Evolutionary conservation across 2,113 vertebrate species (phyloP).

Genomic region (Microtus montanus): DNA sequence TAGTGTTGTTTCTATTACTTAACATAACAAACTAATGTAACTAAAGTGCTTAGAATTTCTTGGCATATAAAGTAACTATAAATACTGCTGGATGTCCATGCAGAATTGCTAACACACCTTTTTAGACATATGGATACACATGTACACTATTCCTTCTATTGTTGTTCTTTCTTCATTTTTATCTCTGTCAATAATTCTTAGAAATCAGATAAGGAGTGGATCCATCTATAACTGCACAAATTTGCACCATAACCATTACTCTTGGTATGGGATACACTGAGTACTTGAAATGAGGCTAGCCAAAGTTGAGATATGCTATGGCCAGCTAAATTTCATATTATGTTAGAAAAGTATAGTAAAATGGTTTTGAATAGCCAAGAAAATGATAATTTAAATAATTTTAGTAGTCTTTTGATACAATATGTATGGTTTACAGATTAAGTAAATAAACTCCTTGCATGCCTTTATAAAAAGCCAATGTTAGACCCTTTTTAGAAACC

Average conservation of each 20-base stretch:
- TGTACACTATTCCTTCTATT: background rate
- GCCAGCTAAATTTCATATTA: background rate
- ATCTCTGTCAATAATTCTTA: background rate
- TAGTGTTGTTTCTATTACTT: background rate
- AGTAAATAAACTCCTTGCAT: background rate
- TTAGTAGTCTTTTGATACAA: background rate
- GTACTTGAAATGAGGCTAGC: background rate
- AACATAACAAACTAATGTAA: background rate
- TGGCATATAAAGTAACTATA: background rate
- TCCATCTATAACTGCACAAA: background rate
- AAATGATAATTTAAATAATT: background rate
- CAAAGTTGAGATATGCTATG: background rate
- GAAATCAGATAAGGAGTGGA: background rate
- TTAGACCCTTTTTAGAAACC: background rate
- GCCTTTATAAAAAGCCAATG: background rate
- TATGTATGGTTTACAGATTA: background rate
- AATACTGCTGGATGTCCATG: background rate
- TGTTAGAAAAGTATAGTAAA: conserved; percentile 6
- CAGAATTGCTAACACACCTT: background rate
- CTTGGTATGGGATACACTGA: background rate
- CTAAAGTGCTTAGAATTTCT: background rate
- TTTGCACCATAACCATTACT: background rate
- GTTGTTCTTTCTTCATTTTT: background rate
- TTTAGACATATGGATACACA: background rate
- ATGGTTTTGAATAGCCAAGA: background rate